Percentiles rank a stretch among this genome's conserved stretches.
These are phyloP conservation scores for Thamnaconus septentrionalis DNA, from an alignment of 2,113 vertebrate species.

Conservation along the genomic window DNA sequence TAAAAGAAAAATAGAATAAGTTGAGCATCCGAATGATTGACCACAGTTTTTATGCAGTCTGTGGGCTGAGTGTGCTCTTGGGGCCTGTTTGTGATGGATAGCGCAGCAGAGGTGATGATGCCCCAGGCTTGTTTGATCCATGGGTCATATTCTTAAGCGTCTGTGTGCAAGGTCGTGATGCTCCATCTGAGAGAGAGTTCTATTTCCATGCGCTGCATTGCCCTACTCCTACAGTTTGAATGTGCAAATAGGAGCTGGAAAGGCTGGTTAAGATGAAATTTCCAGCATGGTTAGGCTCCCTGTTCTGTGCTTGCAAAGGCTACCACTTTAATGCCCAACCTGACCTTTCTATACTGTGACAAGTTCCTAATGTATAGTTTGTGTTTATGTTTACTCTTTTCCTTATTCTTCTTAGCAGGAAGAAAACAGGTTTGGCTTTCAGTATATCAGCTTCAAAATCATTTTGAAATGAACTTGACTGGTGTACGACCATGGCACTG, in stretches of 20 bases:
- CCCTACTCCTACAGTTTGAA: slow-evolving; percentile 23
- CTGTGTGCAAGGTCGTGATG: slow-evolving; percentile 41
- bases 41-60: slow-evolving; percentile 33
- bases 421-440: too few species aligned
- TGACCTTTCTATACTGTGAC: background rate
- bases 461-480: too few species aligned
- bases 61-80: slow-evolving; percentile 35
- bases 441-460: too few species aligned
- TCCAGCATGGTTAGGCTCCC: background rate
- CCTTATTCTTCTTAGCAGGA: too few species aligned
- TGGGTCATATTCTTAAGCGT: slow-evolving; percentile 41
- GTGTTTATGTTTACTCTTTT: too few species aligned
- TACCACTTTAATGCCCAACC: background rate
- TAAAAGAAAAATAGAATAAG: slow-evolving; percentile 25
- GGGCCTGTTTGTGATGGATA: slow-evolving; percentile 53
- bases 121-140: slow-evolving; percentile 50
- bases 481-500: too few species aligned
- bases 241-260: slow-evolving; percentile 5
- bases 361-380: too few species aligned
- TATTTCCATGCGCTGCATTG: slow-evolving; percentile 33
- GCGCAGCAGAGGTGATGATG: slow-evolving; percentile 40
- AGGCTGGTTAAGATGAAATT: background rate
- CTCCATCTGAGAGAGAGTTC: slow-evolving; percentile 31
- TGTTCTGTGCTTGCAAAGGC: background rate
- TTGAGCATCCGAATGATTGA: slow-evolving; percentile 47